Percentiles rank a stretch among this genome's conserved stretches.
phyloP scores from a whole-genome alignment of 2,888 invertebrate species.

The Xanthia togata region DNA sequence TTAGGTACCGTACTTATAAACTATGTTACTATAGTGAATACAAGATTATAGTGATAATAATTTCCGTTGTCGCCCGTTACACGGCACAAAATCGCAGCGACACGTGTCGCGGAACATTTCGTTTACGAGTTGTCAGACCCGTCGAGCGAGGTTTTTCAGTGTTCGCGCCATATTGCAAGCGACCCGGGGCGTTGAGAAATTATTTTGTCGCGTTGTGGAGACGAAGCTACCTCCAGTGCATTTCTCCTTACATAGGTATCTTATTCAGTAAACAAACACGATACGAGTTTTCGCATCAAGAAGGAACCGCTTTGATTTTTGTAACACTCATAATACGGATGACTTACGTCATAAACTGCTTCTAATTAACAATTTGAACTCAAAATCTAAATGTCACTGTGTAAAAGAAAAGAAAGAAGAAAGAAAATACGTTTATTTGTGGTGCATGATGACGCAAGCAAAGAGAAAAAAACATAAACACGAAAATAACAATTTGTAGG shows the following conservation, averaged over 20 bases:
- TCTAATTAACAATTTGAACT: background rate
- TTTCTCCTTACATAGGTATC: background rate
- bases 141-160: conserved; percentile 5
- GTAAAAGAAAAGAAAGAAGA: too few species aligned
- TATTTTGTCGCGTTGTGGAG: conserved; percentile 15
- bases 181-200: conserved; percentile 17
- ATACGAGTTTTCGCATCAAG: background rate
- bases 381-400: too few species aligned
- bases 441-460: too few species aligned
- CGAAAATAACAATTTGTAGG: too few species aligned
- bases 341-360: background rate
- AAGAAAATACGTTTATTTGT: too few species aligned
- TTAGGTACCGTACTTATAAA: too few species aligned
- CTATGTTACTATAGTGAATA: too few species aligned
- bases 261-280: background rate
- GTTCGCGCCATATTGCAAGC: conserved; percentile 26
- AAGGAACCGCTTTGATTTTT: background rate
- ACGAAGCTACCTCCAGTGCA: background rate
- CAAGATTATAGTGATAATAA: conserved; percentile 8
- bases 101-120: conserved; percentile 11
- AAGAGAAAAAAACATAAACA: too few species aligned
- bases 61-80: background rate
- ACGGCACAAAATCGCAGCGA: background rate
- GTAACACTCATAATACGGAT: background rate
- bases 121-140: conserved; percentile 23